Evolutionary conservation across 2,113 vertebrate genomes (phyloP), one percentile per base, ranked within the genome.

Genomic region (Pygoscelis antarcticus): DNA sequence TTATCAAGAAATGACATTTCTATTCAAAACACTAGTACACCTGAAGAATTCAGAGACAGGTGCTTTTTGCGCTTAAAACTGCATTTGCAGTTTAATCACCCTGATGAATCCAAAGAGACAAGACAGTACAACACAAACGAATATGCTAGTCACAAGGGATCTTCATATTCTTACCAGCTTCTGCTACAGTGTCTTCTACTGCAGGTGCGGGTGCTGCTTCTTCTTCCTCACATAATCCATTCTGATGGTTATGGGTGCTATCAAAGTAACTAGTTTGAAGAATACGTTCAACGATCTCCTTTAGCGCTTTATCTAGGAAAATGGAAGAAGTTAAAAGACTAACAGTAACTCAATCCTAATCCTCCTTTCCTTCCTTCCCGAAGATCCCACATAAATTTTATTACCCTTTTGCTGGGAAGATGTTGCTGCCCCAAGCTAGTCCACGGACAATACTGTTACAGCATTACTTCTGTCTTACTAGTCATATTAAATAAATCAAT

Each of bases 201-300:
- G 97, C 93, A 21, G 98, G 97, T 36, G 99, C 98, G 6, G 97
- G 98, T 29, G 97, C 95, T 54, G 96, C 96, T 86, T 98, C 98
- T 60, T 98, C 99, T 61, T 99, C 99, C 91, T 99, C 99, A 96
- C 99, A 99, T 3, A 99, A 95, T 32, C 99, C 99, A 6, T 99
- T 99, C 96, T 99, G 99, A 96, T 99, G 99, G 76, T 98, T 98
- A 76, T 99, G 99, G 72, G 98, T 98, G 96, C 98, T 99, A 95
- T 99, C 99, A 89, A 99, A 99, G 97, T 99, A 99, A 91, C 98
- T 99, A 93, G 99, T 99, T 93, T 98, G 98, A 89, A 99, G 98
- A 95, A 99, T 98, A 77, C 99, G 99, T 95, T 99, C 99, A 87
- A 99, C 97, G 32, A 98, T 96, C 74, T 99, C 99, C 98, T 98